Evolutionary conservation across 2,797 vertebrate species (phyloP).

Genomic region (Poeciliopsis turneri): DNA sequence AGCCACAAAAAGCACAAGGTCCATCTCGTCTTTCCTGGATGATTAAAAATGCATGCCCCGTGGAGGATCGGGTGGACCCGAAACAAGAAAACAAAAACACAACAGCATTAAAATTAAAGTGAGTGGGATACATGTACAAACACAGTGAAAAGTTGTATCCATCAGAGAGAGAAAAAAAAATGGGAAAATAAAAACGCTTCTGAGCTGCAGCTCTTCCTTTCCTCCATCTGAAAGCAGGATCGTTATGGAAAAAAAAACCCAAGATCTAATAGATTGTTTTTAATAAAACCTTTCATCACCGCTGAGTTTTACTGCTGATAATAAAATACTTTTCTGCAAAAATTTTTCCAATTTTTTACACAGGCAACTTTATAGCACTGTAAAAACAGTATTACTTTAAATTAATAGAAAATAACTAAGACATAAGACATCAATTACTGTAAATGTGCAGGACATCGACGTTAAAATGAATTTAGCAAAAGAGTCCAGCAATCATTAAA

Average conservation of each 20-base stretch:
- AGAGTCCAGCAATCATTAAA: not conserved
- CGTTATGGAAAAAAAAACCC: not conserved
- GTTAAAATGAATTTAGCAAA: not conserved
- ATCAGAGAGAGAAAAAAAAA: slow-evolving; percentile 25
- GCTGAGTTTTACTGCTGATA: not conserved
- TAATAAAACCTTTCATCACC: not conserved
- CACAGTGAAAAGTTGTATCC: slow-evolving; percentile 27
- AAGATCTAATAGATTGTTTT: not conserved
- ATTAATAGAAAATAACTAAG: not conserved
- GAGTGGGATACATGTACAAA: slow-evolving; percentile 27
- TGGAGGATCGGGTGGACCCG: slow-evolving; percentile 68
- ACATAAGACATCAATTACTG: not conserved
- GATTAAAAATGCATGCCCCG: slow-evolving; percentile 76
- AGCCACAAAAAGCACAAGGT: slow-evolving; percentile 40
- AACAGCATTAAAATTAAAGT: slow-evolving; percentile 73
- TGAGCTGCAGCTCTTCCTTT: not conserved
- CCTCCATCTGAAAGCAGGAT: slow-evolving; percentile 9
- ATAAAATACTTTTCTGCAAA: not conserved
- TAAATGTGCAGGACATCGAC: not conserved
- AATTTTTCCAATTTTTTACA: not conserved
- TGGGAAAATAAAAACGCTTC: not conserved
- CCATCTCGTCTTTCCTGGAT: slow-evolving; percentile 69
- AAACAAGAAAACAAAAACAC: slow-evolving; percentile 78
- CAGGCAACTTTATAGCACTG: not conserved
- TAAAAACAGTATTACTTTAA: not conserved